A percentile compares a stretch with the other conserved stretches of the same genome.
Evolutionary conservation across 2,888 invertebrate genomes (phyloP).

Genomic region (Iphiclides podalirius): DNA sequence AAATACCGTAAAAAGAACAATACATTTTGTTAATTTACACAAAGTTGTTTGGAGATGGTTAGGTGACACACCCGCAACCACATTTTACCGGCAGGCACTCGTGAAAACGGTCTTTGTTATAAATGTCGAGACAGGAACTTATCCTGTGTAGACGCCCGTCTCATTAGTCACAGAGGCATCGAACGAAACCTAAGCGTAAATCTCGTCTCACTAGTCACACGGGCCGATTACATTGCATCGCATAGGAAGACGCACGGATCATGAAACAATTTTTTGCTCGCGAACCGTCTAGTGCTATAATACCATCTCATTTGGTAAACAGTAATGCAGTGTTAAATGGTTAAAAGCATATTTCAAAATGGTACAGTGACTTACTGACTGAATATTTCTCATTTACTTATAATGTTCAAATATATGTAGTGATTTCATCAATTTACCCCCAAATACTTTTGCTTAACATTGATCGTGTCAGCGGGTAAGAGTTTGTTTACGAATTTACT

Average conservation of each 20-base stretch:
- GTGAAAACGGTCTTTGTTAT: conserved; percentile 19
- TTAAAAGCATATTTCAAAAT: too few species aligned
- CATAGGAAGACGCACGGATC: background rate
- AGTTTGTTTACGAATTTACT: too few species aligned
- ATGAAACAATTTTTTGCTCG: too few species aligned
- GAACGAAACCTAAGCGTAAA: conserved; percentile 17
- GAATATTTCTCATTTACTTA: too few species aligned
- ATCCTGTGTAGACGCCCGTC: conserved; percentile 17
- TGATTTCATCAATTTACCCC: too few species aligned
- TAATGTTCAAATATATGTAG: too few species aligned
- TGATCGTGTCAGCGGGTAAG: too few species aligned
- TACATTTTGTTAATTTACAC: conserved; percentile 8
- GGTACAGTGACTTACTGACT: too few species aligned
- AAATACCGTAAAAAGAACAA: conserved; percentile 6
- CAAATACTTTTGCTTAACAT: too few species aligned
- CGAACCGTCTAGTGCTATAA: too few species aligned
- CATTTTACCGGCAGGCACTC: conserved; percentile 30
- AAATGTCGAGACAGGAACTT: conserved; percentile 18
- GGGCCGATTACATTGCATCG: background rate
- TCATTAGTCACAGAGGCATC: conserved; percentile 19
- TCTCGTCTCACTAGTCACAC: conserved; percentile 1
- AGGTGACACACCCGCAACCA: conserved; percentile 34
- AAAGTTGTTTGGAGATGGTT: conserved; percentile 4
- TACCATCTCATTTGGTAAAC: too few species aligned
- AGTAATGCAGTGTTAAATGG: too few species aligned